A percentile compares a stretch with the other conserved stretches of the same genome.
Conservation (phyloP, 2,797 vertebrate genomes). For the Philypnodon macrostomus region DNA sequence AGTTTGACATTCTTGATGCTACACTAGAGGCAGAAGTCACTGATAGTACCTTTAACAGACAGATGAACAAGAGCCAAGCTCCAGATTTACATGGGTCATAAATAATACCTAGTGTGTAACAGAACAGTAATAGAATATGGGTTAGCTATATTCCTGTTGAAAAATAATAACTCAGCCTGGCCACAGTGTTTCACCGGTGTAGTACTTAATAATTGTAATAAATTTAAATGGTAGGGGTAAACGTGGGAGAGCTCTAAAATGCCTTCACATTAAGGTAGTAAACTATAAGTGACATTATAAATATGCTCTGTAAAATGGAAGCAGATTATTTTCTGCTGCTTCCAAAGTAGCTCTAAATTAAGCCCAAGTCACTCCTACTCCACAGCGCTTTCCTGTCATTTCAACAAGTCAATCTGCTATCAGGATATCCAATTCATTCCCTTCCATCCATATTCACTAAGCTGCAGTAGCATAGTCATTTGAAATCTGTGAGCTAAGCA, state of each 20-base stretch:
- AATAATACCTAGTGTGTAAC: not conserved
- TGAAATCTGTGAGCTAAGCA: slow-evolving; percentile 49
- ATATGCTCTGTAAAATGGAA: slow-evolving; percentile 10
- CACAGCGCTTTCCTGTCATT: slow-evolving; percentile 2
- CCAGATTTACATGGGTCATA: not conserved
- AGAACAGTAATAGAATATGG: not conserved
- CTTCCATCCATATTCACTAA: slow-evolving; percentile 24
- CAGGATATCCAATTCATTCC: slow-evolving; percentile 33
- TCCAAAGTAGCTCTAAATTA: slow-evolving; percentile 5
- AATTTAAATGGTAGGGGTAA: slow-evolving; percentile 11
- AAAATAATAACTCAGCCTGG: not conserved
- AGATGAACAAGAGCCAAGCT: too few species aligned
- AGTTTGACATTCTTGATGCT: too few species aligned
- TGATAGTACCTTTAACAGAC: too few species aligned
- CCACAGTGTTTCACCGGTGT: slow-evolving; percentile 1
- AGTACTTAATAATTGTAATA: slow-evolving; percentile 18
- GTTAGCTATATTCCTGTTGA: not conserved
- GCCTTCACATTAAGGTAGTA: not conserved
- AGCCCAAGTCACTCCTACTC: slow-evolving; percentile 7
- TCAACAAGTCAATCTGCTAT: slow-evolving; percentile 29
- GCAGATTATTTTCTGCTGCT: slow-evolving; percentile 8
- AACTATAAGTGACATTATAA: slow-evolving; percentile 16
- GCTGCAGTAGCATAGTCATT: slow-evolving; percentile 33
- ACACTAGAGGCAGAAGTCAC: too few species aligned
- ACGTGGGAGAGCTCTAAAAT: slow-evolving; percentile 1